Conservation (phyloP, 2,113 vertebrate species). For the rabbit (Oryctolagus cuniculus) region mOryCun1.1 NC_091441.1:3909001-3909500, state of each 20-base stretch:
- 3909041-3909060: neutral
- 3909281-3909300: too few species aligned
- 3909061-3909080: neutral
- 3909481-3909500: neutral
- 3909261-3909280: conserved; percentile 40
- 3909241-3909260: conserved; percentile 78
- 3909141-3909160: conserved; percentile 73
- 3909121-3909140: conserved; percentile 77
- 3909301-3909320: too few species aligned
- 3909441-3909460: neutral
- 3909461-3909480: too few species aligned
- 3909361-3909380: neutral
- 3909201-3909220: conserved; percentile 82
- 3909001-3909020: neutral
- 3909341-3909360: too few species aligned
- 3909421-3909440: accelerated
- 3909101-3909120: neutral
- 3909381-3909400: neutral
- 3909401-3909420: neutral
- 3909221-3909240: conserved; percentile 81
- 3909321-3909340: too few species aligned
- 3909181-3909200: conserved; percentile 74
- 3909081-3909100: neutral
- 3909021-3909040: neutral
- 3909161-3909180: conserved; percentile 75